Percentiles rank a stretch among this genome's conserved stretches.
Conservation (phyloP, 2,797 vertebrate species). For the Pangasius sanitwongsei region DNA sequence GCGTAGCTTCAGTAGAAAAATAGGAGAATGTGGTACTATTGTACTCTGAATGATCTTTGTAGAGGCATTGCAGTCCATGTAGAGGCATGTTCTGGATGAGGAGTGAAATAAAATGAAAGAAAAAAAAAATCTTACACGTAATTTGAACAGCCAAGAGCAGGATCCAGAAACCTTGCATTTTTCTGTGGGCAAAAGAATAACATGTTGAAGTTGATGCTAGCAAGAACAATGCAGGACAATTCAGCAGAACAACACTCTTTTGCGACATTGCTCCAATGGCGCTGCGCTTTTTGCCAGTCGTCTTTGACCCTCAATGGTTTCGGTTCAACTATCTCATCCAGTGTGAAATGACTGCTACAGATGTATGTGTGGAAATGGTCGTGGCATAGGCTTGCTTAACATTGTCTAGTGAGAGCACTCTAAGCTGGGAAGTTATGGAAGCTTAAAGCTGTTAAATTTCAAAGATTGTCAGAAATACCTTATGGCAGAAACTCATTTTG, state of each 20-base stretch:
- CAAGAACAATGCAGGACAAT: neutral
- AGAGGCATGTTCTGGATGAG: neutral
- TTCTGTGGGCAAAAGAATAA: slow-evolving; percentile 28
- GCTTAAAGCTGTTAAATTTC: neutral
- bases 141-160: slow-evolving; percentile 33
- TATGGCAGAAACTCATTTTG: neutral
- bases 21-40: neutral
- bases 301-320: neutral
- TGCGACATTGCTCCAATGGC: too few species aligned
- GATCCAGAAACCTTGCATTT: slow-evolving; percentile 45
- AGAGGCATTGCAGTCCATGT: neutral
- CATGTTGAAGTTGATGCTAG: neutral
- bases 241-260: neutral
- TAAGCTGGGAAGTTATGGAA: neutral
- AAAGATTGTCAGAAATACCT: neutral
- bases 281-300: neutral
- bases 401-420: neutral
- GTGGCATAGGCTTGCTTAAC: neutral
- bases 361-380: neutral
- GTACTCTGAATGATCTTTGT: neutral
- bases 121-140: slow-evolving; percentile 43
- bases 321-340: neutral
- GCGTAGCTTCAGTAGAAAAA: neutral
- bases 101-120: neutral
- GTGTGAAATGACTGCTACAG: neutral